These are phyloP conservation scores for Prunella fulvescens DNA, from an alignment of 2,113 vertebrate species.

Conservation along the genomic window DNA sequence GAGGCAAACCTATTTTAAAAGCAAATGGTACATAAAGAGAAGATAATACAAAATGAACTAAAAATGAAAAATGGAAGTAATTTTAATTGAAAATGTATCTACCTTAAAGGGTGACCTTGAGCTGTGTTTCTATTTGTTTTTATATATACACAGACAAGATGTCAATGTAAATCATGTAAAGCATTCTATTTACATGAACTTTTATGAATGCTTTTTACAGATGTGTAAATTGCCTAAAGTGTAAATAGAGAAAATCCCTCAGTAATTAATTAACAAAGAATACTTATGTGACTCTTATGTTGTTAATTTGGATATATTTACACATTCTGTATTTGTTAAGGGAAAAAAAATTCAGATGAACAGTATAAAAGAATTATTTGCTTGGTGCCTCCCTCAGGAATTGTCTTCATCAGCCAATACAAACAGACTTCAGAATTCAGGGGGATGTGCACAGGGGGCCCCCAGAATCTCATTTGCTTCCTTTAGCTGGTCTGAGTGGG, in stretches of 20 bases:
- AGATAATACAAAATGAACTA: not conserved
- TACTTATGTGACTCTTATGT: not conserved
- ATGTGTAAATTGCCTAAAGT: not conserved
- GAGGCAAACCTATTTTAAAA: not conserved
- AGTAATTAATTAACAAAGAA: not conserved
- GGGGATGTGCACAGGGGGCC: not conserved
- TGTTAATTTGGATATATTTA: not conserved
- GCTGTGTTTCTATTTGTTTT: not conserved
- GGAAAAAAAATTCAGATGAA: not conserved
- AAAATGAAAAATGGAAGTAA: not conserved
- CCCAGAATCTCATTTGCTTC: not conserved
- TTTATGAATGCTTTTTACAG: not conserved
- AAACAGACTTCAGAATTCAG: not conserved
- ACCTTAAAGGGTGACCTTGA: not conserved
- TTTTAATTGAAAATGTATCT: not conserved
- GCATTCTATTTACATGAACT: not conserved
- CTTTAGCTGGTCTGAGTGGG: not conserved
- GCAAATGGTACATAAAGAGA: not conserved
- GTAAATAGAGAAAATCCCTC: not conserved
- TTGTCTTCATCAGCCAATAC: not conserved
- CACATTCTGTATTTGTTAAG: not conserved
- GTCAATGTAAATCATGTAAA: not conserved
- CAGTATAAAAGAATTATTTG: not conserved
- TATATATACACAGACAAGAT: not conserved
- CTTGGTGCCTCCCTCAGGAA: not conserved